Conservation (phyloP, 2,797 vertebrate genomes). For the Manis javanica region DNA sequence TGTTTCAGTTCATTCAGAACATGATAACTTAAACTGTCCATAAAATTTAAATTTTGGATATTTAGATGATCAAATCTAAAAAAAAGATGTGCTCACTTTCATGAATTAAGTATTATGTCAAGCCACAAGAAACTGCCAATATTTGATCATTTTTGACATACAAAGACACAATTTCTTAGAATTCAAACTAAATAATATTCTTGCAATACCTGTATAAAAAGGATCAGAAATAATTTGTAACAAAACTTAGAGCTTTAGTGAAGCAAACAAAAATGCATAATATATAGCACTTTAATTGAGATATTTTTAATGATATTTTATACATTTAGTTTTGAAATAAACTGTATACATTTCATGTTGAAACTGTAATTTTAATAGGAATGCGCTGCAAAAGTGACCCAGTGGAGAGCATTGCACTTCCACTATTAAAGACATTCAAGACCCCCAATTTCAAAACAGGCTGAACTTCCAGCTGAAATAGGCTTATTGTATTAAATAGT, state of each 20-base stretch:
- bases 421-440: neutral
- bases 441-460: neutral
- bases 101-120: neutral
- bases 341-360: neutral
- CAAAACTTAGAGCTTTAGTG: neutral
- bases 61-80: neutral
- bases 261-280: neutral
- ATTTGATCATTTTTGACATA: neutral
- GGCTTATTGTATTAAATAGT: neutral
- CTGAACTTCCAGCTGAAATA: neutral
- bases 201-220: neutral
- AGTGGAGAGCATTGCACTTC: neutral
- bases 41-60: conserved; percentile 30
- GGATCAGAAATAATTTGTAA: conserved; percentile 1
- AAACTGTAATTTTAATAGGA: neutral
- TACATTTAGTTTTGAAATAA: neutral
- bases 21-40: conserved; percentile 21
- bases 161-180: neutral
- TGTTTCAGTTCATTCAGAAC: neutral
- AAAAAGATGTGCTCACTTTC: neutral
- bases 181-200: neutral
- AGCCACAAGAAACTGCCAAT: neutral
- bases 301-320: neutral
- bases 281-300: neutral
- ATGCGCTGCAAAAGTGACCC: neutral